Base-by-base conservation (phyloP, 23 tunicate genomes). In the Clavelina lepadiformis region DNA sequence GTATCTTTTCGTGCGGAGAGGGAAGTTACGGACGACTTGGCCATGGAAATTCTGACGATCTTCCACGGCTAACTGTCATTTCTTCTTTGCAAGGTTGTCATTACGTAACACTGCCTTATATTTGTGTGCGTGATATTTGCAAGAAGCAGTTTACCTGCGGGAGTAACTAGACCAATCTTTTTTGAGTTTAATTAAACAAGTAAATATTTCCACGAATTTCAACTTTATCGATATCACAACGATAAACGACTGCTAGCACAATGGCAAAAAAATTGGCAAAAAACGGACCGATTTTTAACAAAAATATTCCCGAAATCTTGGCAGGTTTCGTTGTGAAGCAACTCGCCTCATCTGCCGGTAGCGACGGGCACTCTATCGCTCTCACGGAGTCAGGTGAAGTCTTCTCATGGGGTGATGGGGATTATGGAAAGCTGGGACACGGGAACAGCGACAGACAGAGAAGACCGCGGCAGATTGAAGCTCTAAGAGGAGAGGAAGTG, bases 371-470 rank as follows among this genome's bases (percentile, higher is more conserved):
- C 35, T 72, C 98, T 26, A 56, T 93, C 53, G 98, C 98, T 0
- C 80, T 93, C 32, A 93, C 94, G 21, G 98, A 93, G 25, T 76
- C 82, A 1, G 98, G 98, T 0, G 98, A 93, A 52, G 93, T 93
- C 1, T 93, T 93, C 56, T 83, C 98, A 28, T 93, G 98, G 98
- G 98, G 98, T 26, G 98, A 93, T 73, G 98, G 98, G 0, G 98
- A 93, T 63, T 93, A 93, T 55, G 98, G 98, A 13, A 93, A 93
- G 59, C 74, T 93, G 74, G 98, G 98, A 20, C 98, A 93, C 51
- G 98, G 98, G 0, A 93, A 93, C 68, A 83, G 93, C 58, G 98
- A 93, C 71, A 55, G 98, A 82, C 98, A 93, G 53, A 73, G 98
- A 38, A 51, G 98, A 45, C 98, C 98, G 0, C 74, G 94, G 47